Evolutionary conservation across 2,888 invertebrate genomes (phyloP), one percentile per base, ranked within the genome.

Genomic region (Diogma glabrata): DNA sequence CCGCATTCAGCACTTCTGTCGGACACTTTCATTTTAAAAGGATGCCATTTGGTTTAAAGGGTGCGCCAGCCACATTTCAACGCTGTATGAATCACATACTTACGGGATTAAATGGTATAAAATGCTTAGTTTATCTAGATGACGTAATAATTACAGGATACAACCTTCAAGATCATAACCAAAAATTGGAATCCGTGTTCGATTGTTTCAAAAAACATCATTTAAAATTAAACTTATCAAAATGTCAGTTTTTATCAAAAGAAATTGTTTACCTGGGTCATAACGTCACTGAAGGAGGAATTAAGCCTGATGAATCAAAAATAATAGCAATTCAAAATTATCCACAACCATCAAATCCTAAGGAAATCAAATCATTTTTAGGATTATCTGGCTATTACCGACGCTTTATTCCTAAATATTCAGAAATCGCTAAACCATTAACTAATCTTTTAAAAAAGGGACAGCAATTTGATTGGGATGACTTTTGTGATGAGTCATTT

Each of bases 61-160:
- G 58, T 12, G 60, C 60, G 2, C 63, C 61, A 1, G 56, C 60
- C 1, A 61, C 60, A 0, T 64, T 64, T 52, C 60, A 60, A 30
- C 45, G 60, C 3, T 38, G 60, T 6, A 64, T 64, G 61, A 61
- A 64, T 46, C 45, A 49, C 7, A 56, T 59, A 2, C 53, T 63
- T 8, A 50, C 53, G 2, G 61, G 58, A 2, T 47, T 63, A 10
- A 33, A 33, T 33, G 33, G 12, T 14, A 33, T 3, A n/a, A 33
- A 33, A 33, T 33, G 33, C 12, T 12, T 33, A 33, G 33, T 33
- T 16, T 33, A 12, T 33, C 12, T 33, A 10, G 33, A 33, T 12
- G 33, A 33, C 16, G 33, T 33, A 12, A 33, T 3, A 33, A 16
- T 33, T 16, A 33, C 33, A 5, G 33, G 12, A 14, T 33, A 33